phyloP scores from a whole-genome alignment of 2,113 vertebrate genomes.

The Entomyzon cyanotis region DNA sequence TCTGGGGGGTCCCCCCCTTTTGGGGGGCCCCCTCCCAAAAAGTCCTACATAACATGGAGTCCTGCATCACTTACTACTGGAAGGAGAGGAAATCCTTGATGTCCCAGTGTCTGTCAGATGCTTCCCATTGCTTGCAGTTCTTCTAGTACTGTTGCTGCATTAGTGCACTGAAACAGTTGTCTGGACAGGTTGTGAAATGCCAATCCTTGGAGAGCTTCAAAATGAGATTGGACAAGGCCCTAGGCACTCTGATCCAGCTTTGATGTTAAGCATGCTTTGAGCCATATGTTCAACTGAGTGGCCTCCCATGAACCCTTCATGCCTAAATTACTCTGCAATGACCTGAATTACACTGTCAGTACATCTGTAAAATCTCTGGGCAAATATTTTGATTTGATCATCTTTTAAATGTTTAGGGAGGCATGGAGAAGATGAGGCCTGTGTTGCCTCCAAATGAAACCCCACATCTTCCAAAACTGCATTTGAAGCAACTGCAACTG shows the following conservation, averaged over 20 bases:
- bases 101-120: background rate
- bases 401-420: background rate
- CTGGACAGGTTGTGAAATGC: background rate
- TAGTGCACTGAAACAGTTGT: background rate
- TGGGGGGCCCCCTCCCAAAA: too few relatives aligned
- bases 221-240: background rate
- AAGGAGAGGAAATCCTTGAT: background rate
- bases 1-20: too few relatives aligned
- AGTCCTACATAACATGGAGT: background rate
- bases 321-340: background rate
- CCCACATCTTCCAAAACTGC: background rate
- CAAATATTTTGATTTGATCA: background rate
- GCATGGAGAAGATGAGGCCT: background rate
- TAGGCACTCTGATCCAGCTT: background rate
- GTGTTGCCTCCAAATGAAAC: background rate
- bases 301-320: background rate
- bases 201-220: background rate
- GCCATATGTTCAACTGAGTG: background rate
- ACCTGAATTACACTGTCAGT: background rate
- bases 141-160: background rate
- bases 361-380: background rate
- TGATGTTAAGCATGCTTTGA: background rate
- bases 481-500: background rate
- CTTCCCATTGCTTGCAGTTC: background rate
- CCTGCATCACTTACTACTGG: background rate